Evolutionary conservation across 35 echinoderm and acorn worm genomes (phyloP), one percentile per base, ranked within the genome.

Genomic region (Hemicentrotus pulcherrimus): DNA sequence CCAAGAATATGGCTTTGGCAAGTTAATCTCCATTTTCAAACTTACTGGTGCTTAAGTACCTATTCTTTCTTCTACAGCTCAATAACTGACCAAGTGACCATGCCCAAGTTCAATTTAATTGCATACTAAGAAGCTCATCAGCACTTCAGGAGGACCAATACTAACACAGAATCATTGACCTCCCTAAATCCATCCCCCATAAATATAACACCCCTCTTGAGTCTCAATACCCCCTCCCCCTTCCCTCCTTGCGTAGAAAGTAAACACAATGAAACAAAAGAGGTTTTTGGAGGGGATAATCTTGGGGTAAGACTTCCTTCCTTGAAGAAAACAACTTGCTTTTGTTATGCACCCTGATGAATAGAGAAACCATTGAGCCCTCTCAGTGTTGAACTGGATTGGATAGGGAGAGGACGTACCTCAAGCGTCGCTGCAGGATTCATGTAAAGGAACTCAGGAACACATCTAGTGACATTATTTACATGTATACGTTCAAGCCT

Each of bases 251-350:
- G 24, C 19, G 18, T 78, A 18, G 65, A 28, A 28, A 78, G 65
- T 78, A 78, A 78, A 78, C 65, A 78, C 65, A 78, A 78, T 28
- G 65, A 78, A 78, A 78, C 65, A 78, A 78, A 28, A 78, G 65
- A n/a, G 65, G 65, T 6, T 28, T 28, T 24, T 78, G 65, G 22
- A n/a, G 65, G 65, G 65, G 65, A 78, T 78, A 78, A 78, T 78
- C 65, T 78, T 28, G 7, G 65, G 7, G 28, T 78, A 78, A 78
- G 24, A 78, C 65, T 78, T 78, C 65, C 65, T 78, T n/a, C 61
- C 61, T 78, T 78, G 65, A 78, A 78, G 65, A 78, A 78, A 78
- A 78, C 65, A 78, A 78, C 65, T 78, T 78, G 65, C 65, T 78
- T n/a, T 78, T 78, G 65, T 78, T 78, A 78, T n/a, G 4, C 65